Conservation (phyloP, 2,888 invertebrate species). For the Achlya flavicornis region DNA sequence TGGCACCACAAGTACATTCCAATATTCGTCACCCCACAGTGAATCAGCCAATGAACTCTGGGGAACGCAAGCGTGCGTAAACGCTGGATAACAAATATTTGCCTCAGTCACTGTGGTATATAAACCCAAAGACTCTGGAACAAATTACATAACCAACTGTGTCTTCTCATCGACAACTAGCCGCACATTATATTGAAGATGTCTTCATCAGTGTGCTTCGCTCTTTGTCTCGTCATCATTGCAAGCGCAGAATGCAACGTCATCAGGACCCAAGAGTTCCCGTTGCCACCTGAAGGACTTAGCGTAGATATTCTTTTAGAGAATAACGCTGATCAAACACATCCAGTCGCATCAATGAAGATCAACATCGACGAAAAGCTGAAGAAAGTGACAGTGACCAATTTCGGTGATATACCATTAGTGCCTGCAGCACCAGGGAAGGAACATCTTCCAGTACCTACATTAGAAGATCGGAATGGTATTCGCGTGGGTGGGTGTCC, state of each 20-base stretch:
- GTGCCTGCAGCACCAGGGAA: background rate
- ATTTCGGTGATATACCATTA: background rate
- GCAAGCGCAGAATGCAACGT: constrained; percentile 14
- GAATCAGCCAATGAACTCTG: constrained; percentile 5
- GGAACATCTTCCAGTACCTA: background rate
- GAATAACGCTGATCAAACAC: constrained; percentile 13
- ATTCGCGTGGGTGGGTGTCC: background rate
- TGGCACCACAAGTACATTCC: background rate
- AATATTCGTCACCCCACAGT: background rate
- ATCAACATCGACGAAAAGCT: constrained; percentile 19
- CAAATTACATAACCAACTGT: background rate
- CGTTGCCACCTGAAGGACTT: background rate
- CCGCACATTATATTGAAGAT: constrained; percentile 3
- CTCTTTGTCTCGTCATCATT: constrained; percentile 18
- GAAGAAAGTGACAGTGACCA: constrained; percentile 8
- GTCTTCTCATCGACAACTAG: background rate
- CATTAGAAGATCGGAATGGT: background rate
- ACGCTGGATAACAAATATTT: background rate
- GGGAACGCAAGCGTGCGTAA: background rate
- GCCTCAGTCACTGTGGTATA: background rate
- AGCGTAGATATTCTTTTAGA: constrained; percentile 14
- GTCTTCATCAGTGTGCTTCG: constrained; percentile 16
- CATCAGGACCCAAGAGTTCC: constrained; percentile 8
- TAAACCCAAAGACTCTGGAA: background rate
- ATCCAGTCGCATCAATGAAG: constrained; percentile 16